phyloP scores from a whole-genome alignment of 1,140 invertebrate genomes.

The Dufourea novaeangliae region DNA sequence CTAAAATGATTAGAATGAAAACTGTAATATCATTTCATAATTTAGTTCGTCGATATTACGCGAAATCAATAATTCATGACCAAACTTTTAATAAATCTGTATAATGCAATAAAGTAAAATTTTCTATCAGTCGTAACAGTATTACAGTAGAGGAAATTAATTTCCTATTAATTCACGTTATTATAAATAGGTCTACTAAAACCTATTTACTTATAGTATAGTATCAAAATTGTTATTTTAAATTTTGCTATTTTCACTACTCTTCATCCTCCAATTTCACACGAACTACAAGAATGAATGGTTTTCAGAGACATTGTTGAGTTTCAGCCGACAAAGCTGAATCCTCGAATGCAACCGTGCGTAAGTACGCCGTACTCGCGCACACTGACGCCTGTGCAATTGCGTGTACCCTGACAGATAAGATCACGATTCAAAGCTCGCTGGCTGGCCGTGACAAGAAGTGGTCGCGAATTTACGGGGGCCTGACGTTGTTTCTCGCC shows the following conservation, averaged over 20 bases:
- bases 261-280: background rate
- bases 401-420: slow-evolving; percentile 64
- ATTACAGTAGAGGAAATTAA: too few relatives aligned
- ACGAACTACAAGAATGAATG: background rate
- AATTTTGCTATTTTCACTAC: background rate
- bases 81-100: too few relatives aligned
- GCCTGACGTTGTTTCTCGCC: slow-evolving; percentile 8
- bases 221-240: too few relatives aligned
- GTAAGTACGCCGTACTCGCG: background rate
- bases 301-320: slow-evolving; percentile 34
- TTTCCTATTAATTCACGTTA: too few relatives aligned
- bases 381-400: slow-evolving; percentile 46
- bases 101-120: too few relatives aligned
- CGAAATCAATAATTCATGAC: too few relatives aligned
- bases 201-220: too few relatives aligned
- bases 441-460: slow-evolving; percentile 56
- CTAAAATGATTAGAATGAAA: too few relatives aligned
- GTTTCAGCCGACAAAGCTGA: slow-evolving; percentile 62
- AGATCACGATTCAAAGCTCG: slow-evolving; percentile 69
- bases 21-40: too few relatives aligned
- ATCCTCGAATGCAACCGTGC: slow-evolving; percentile 37
- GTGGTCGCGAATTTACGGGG: slow-evolving; percentile 66
- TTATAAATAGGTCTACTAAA: too few relatives aligned
- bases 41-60: too few relatives aligned
- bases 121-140: too few relatives aligned